Base-by-base conservation (phyloP, 2,797 vertebrate species). In the Thaleichthys pacificus region DNA sequence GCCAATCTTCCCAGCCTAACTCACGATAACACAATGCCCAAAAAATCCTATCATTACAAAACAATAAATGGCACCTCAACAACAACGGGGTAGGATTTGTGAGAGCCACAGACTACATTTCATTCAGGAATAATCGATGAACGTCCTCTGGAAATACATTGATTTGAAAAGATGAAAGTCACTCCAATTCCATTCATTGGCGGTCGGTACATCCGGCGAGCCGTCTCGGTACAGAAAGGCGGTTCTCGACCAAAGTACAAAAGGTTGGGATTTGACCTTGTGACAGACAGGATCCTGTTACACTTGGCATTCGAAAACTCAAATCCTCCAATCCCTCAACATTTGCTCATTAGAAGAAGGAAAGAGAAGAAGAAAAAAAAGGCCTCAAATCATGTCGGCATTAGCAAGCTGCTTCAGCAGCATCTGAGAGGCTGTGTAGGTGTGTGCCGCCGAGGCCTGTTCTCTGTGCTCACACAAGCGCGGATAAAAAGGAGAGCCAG, bases 401-500 rank as follows among this genome's bases (percentile, higher is more conserved):
- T 12, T 15, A 62, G 58, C 68, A 61, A 66, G 51, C 73, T 70
- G 73, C 24, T 75, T 30, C 17, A n/a, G 12, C 56, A 47, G 57
- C 17, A 15, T n/a, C 15, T 63, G 66, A 69, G 63, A 28, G 56
- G 24, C 66, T 54, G 70, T 26, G 38, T 35, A 21, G n/a, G 67
- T 22, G 71, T 69, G 76, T 57, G 70, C 60, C 42, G 69, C 19
- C n/a, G 30, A 22, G 58, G 14, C 38, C 42, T 56, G 68, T 15
- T 47, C 21, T 69, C 61, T 51, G 67, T 47, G 76, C 49, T 66
- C 76, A 74, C 74, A 82, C 77, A 82, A 76, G 77, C 80, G 1
- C 74, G 67, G 77, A 87, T 86, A 86, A 84, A 89, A 83, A 78
- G 84, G 87, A 84, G 82, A 85, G 88, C 80, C 83, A 80, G 87